Evolutionary conservation across 2,888 invertebrate species (phyloP), one percentile per base, ranked within the genome.

Genomic region (Drosophila suboccidentalis): DNA sequence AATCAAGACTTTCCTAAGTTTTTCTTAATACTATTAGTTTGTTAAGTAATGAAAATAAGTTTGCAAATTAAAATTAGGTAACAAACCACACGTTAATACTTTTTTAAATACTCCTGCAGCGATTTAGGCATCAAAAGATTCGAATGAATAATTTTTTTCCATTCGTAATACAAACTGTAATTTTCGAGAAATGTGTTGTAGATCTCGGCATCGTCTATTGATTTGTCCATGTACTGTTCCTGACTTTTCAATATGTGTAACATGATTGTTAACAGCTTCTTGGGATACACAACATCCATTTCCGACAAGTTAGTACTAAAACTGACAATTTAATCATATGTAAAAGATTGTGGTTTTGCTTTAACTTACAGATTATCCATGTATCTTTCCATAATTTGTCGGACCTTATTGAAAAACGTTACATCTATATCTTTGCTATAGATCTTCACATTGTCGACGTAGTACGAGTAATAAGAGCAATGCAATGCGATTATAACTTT

Each of bases 401-500:
- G 46, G 11, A 64, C 13, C 11, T 47, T 34, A 22, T 47, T 49
- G n/a, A 61, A 71, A 15, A 70, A 44, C 1, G 10, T 13, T 9
- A 38, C 22, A 47, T 51, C 51, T n/a, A 60, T 26, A 1, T 51
- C 38, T 17, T 36, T 36, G n/a, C 29, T 32, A 10, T 55, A 50
- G 10, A 17, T 22, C 15, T 38, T 19, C 1, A 22, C n/a, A 29
- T 41, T 54, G 10, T 15, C 15, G 4, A 32, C 66, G 9, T 22
- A 32, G n/a, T 34, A 58, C 13, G 26, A 54, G 17, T 26, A 67
- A 19, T 54, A 41, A 3, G 26, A 41, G 10, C 15, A 55, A 17
- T 43, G 41, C 3, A 72, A 26, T 15, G 59, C 38, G 13, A 75
- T n/a, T 36, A 89, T 61, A 29, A 82, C 67, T 44, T 75, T 55